Evolutionary conservation across 2,888 invertebrate genomes (phyloP).

Genomic region (Resseliella maxima): DNA sequence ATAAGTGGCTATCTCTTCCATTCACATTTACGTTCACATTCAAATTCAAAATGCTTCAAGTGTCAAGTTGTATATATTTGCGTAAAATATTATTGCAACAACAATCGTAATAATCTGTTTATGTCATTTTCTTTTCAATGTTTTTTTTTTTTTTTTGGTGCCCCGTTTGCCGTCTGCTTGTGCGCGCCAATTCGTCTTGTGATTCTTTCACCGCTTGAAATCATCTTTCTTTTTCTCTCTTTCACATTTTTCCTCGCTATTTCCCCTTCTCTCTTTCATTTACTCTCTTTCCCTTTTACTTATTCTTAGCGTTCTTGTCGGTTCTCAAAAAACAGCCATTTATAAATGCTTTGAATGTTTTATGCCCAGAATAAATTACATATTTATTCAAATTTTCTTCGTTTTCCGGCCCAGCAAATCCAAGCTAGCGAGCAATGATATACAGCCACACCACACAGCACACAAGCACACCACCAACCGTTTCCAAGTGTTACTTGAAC

Average conservation of each 20-base stretch:
- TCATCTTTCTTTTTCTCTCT: not conserved
- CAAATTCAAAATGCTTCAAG: not conserved
- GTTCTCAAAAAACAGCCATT: not conserved
- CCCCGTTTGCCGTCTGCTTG: constrained; percentile 40
- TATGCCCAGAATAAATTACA: constrained; percentile 53
- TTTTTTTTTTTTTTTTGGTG: not conserved
- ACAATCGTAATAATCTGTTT: constrained; percentile 51
- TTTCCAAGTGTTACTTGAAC: not conserved
- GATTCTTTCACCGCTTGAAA: not conserved
- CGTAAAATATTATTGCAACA: constrained; percentile 51
- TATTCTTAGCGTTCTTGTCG: too few species aligned
- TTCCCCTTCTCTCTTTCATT: not conserved
- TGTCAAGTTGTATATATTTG: constrained; percentile 48
- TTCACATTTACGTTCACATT: not conserved
- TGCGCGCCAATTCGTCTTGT: constrained; percentile 4
- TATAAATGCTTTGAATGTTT: constrained; percentile 42
- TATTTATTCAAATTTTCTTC: constrained; percentile 54
- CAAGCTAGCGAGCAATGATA: constrained; percentile 8
- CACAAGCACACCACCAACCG: constrained; percentile 30
- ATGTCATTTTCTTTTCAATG: constrained; percentile 27
- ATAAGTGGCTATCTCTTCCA: constrained; percentile 24
- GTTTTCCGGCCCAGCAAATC: constrained; percentile 48
- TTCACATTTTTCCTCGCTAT: not conserved
- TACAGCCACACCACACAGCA: not conserved
- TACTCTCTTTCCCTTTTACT: not conserved